Base-by-base conservation (phyloP, 2,113 vertebrate genomes). In the Etia nguti region DNA sequence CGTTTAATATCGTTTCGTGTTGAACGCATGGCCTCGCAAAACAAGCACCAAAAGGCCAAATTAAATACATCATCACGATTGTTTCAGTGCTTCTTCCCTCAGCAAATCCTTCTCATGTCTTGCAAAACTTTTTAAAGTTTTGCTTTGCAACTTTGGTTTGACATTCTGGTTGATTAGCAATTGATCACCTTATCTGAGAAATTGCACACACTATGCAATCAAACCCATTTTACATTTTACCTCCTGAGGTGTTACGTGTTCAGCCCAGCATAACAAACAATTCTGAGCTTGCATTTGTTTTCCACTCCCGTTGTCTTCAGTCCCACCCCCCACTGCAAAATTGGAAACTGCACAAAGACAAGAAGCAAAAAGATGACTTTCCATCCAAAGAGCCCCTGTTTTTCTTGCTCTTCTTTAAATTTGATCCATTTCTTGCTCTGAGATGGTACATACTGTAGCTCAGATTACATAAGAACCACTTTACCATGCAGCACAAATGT, bases 1-100 rank as follows among this genome's bases (percentile, higher is more conserved):
- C 48, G 9, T 88, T 93, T 93, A 89, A 93, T 91, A 83, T 86
- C 36, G 79, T 85, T 91, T 88, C 84, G 86, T 31, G 84, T 86
- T 91, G 90, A 91, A 88, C 41, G 3, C 2, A 48, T 75, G 77
- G 81, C 90, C 90, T 92, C 38, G 3, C 43, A 70, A 43, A 90
- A 87, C 83, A 48, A 31, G 55, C 80, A 57, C 62, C 16, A 7
- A 79, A 50, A 80, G 29, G 65, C 83, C 41, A 52, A 5, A 29
- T 50, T 31, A 70, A 89, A 92, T 84, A 59, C 60, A 90, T 87
- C 82, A 86, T 81, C 73, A 70, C 7, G 11, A 79, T 26, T 54
- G 79, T 77, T 79, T 50, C 81, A 80, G 65, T 41, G 24, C 75
- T 24, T 75, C 82, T 24, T 81, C 26, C 52, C 79, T 80, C 80